Conservation (phyloP, 1,140 invertebrate species). For the Tribolium madens region DNA sequence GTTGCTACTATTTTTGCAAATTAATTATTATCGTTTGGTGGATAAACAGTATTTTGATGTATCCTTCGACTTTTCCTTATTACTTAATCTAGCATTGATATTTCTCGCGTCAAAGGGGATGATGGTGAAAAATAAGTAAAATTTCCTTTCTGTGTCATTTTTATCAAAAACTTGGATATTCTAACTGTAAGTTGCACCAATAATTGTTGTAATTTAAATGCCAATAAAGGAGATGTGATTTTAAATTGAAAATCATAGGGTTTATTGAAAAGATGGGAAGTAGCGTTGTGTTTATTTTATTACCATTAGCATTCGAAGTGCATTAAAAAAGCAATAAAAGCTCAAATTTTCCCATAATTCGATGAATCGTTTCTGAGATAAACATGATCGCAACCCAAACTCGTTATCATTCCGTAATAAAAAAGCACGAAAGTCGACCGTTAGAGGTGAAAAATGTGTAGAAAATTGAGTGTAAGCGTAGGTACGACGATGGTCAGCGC, state of each 20-base stretch:
- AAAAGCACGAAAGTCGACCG: constrained; percentile 17
- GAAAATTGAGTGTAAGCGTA: neutral
- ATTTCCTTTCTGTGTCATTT: neutral
- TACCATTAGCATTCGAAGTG: neutral
- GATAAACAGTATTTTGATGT: neutral
- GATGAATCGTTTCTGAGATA: neutral
- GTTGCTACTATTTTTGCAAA: no score
- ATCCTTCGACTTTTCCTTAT: neutral
- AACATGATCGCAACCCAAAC: neutral
- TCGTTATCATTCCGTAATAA: neutral
- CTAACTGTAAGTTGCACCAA: no score
- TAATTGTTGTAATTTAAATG: no score
- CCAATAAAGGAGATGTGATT: no score
- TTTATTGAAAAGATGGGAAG: neutral
- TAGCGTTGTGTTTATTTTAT: neutral
- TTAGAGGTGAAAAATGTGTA: neutral
- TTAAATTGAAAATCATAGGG: neutral
- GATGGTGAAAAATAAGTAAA: neutral
- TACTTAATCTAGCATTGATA: constrained; percentile 35
- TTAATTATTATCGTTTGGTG: neutral
- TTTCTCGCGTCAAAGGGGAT: neutral
- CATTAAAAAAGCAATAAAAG: constrained; percentile 13
- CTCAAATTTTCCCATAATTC: constrained; percentile 2
- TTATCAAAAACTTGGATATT: neutral
- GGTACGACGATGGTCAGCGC: constrained; percentile 51